Conservation (phyloP, 2,113 vertebrate species). For the Manacus vitellinus region DNA sequence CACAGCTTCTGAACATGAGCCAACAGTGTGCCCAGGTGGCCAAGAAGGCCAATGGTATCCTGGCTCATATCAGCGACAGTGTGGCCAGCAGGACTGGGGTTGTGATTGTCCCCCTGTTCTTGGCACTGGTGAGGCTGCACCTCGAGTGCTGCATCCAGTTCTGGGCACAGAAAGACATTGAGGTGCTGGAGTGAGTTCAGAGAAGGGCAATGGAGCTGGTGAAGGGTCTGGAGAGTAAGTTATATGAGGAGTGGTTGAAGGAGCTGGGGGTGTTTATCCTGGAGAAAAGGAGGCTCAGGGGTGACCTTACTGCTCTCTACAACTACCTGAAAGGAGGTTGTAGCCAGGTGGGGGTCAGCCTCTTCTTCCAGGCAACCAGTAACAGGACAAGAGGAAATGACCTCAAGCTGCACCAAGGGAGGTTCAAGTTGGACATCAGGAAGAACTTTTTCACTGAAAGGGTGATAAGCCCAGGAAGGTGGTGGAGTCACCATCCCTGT, state of each 20-base stretch:
- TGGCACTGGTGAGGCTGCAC: neutral
- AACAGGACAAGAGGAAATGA: neutral
- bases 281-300: neutral
- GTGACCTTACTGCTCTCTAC: neutral
- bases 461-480: neutral
- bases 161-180: neutral
- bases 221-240: neutral
- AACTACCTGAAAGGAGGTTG: neutral
- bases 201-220: neutral
- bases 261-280: neutral
- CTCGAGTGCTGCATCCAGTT: rapidly evolving
- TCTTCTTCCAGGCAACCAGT: neutral
- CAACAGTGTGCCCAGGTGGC: neutral
- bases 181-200: neutral
- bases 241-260: neutral
- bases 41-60: neutral
- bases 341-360: neutral
- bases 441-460: neutral
- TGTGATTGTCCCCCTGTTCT: neutral
- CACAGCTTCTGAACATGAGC: neutral
- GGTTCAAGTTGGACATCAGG: neutral
- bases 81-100: neutral
- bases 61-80: neutral
- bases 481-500: neutral
- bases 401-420: neutral